Base-by-base conservation (phyloP, 2,888 invertebrate species). In the Leistus spinibarbis region DNA sequence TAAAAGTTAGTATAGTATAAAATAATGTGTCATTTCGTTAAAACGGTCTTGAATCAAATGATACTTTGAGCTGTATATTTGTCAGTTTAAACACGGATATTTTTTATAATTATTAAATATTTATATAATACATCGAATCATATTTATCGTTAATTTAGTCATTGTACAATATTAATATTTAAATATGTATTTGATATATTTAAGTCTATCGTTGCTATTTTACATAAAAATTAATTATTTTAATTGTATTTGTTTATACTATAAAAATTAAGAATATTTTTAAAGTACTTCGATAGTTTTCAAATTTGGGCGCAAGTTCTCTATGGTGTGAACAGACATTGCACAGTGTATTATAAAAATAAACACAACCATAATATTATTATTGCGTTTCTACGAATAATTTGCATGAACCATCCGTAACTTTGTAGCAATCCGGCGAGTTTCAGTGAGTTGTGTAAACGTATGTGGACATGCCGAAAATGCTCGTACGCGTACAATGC, bases 401-500 rank as follows among this genome's bases (percentile, higher is more conserved):
- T 40, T 10, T 40, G 7, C 2, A 10, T 40, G 40, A 40, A 57
- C 54, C 54, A 64, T 71, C 56, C 65, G 57, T 24, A 65, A 65
- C 66, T 64, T 72, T 72, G 64, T 72, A 72, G 72, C 66, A 73
- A 73, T 40, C 65, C 17, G 57, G 74, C 69, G 54, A 72, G 70
- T 67, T 74, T 71, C 62, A 77, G 74, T 75, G 68, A 67, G 60
- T 62, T 69, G 27, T 75, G 77, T 68, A 76, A 85, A 79, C 80
- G 94, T 79, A 93, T 94, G 90, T 96, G 96, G 96, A 94, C 94
- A 78, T 96, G 96, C 86, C 89, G 90, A 76, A 93, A 93, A 85
- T 97, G 96, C 86, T 95, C 95, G 83, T 96, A 93, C 86, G 93
- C 94, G 77, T 95, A 95, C 85, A 94, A 96, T 86, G 92, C 93